Evolutionary conservation across 1,140 invertebrate species (phyloP).

Genomic region (Trichonephila clavipes): DNA sequence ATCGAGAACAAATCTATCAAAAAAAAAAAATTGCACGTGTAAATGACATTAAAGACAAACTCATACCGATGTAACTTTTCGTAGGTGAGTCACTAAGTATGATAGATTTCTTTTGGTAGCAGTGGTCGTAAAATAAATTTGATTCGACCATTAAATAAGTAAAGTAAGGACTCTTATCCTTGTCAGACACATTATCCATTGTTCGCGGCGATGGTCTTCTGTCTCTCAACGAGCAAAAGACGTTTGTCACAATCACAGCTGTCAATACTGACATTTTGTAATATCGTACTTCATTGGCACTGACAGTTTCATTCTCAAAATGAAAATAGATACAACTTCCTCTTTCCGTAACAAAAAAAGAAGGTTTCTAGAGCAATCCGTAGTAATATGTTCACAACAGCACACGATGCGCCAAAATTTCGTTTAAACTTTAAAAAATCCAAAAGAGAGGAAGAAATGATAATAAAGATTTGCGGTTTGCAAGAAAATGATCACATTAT

Average conservation of each 20-base stretch:
- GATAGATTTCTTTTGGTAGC: neutral
- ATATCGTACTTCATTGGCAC: conserved; percentile 4
- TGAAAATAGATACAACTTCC: conserved; percentile 33
- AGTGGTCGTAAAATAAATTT: neutral
- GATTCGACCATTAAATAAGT: neutral
- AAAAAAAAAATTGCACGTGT: no score
- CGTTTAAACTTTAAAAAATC: no score
- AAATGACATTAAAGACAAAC: no score
- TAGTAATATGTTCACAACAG: neutral
- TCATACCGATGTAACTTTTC: neutral
- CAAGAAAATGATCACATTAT: no score
- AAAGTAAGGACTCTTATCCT: neutral
- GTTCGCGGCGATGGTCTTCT: neutral
- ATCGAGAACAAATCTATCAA: no score
- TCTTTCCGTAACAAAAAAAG: neutral
- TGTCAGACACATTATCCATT: neutral
- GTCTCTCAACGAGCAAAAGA: neutral
- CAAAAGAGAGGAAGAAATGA: no score
- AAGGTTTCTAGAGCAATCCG: neutral
- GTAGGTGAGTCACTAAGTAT: neutral
- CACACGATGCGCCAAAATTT: no score
- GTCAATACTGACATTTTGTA: neutral
- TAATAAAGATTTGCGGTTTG: no score
- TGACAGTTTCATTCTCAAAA: conserved; percentile 19
- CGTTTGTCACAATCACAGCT: conserved; percentile 19